These are phyloP conservation scores for Rhynchopsitta pachyrhyncha DNA, from an alignment of 2,113 vertebrate genomes.

Conservation along the genomic window DNA sequence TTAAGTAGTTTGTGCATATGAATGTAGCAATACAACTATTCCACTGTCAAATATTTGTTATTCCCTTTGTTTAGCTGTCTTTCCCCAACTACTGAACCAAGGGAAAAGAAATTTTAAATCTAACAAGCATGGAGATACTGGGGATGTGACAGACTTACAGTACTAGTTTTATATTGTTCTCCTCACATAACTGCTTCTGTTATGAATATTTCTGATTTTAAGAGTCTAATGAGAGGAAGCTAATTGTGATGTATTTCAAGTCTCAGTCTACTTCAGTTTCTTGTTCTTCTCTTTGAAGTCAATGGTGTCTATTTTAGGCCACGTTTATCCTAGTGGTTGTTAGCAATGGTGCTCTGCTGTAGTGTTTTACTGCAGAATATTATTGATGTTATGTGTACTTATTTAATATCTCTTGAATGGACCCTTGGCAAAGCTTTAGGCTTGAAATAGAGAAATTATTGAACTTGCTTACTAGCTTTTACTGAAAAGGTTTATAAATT, in stretches of 20 bases:
- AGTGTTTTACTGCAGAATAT: not conserved
- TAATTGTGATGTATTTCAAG: not conserved
- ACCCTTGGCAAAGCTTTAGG: not conserved
- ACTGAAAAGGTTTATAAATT: not conserved
- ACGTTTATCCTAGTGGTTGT: not conserved
- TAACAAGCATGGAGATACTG: not conserved
- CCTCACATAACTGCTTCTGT: not conserved
- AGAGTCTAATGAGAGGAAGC: not conserved
- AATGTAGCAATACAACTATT: not conserved
- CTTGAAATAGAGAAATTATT: not conserved
- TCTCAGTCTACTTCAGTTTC: not conserved
- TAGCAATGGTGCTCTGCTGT: not conserved
- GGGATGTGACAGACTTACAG: not conserved
- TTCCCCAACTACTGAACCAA: not conserved
- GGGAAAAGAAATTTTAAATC: not conserved
- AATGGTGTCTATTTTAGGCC: not conserved
- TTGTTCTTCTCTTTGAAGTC: not conserved
- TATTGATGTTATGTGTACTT: not conserved
- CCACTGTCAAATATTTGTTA: not conserved
- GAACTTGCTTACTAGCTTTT: not conserved
- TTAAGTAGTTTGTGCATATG: not conserved
- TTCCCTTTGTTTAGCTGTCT: not conserved
- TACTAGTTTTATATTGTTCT: not conserved
- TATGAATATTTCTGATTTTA: not conserved
- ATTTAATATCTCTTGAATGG: not conserved